phyloP scores from a whole-genome alignment of 2,797 vertebrate species.

The Cuniculus paca region DNA sequence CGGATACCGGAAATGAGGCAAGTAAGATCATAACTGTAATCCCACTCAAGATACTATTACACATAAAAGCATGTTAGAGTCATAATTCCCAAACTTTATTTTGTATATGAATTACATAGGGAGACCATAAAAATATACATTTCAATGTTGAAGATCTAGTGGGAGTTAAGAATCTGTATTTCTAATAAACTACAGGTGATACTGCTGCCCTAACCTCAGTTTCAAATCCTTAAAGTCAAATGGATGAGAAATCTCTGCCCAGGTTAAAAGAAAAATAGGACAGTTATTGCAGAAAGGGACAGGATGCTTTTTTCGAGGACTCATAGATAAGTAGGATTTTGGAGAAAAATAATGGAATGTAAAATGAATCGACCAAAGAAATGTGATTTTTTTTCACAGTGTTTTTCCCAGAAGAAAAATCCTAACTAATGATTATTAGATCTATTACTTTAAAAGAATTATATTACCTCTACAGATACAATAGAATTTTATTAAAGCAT shows the following conservation, averaged over 20 bases:
- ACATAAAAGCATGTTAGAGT: neutral
- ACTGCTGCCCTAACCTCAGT: neutral
- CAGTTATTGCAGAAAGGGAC: neutral
- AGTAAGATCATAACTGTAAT: slow-evolving; percentile 9
- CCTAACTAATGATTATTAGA: neutral
- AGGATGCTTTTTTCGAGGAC: neutral
- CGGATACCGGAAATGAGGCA: neutral
- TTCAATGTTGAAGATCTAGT: neutral
- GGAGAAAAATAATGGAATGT: neutral
- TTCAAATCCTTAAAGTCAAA: slow-evolving; percentile 29
- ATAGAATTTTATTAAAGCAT: neutral
- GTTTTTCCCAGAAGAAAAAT: slow-evolving; percentile 20
- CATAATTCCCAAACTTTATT: neutral
- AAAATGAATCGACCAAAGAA: slow-evolving; percentile 28
- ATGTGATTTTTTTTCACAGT: neutral
- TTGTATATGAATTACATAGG: neutral
- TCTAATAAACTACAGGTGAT: neutral
- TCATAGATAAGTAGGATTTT: neutral
- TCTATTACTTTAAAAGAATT: neutral
- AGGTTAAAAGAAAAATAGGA: neutral
- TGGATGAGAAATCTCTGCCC: neutral
- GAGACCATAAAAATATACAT: neutral
- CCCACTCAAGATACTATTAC: neutral
- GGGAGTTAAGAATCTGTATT: neutral
- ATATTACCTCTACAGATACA: neutral